phyloP scores from a whole-genome alignment of 2,113 vertebrate genomes.

The Perognathus longimembris region DNA sequence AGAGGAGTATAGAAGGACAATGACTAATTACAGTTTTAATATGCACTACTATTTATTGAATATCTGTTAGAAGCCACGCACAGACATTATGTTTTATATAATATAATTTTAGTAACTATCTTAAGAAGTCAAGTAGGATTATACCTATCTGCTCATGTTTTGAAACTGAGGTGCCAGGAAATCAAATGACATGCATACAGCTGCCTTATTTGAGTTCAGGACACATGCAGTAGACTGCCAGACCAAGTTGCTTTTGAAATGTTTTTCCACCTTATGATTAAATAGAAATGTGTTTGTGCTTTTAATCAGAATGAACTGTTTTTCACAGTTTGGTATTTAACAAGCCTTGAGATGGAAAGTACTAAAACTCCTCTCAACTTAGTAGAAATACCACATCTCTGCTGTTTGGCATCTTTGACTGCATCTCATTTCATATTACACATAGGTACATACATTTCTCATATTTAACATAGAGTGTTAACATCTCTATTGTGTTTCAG shows the following conservation, averaged over 20 bases:
- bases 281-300: conserved; percentile 7
- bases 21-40: not conserved
- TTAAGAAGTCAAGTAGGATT: not conserved
- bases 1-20: conserved; percentile 17
- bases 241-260: not conserved
- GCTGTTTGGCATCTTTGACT: not conserved
- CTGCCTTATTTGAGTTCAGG: not conserved
- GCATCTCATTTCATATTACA: not conserved
- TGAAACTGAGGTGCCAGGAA: conserved; percentile 5
- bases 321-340: conserved; percentile 38
- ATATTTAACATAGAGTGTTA: not conserved
- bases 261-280: not conserved
- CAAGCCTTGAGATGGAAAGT: not conserved
- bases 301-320: conserved; percentile 31
- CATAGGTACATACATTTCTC: not conserved
- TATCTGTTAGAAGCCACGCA: not conserved
- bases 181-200: not conserved
- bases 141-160: not conserved
- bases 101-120: conserved; percentile 31
- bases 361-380: not conserved
- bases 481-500: not conserved
- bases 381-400: not conserved
- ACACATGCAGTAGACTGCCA: not conserved
- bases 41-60: conserved; percentile 24
- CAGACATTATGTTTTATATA: conserved; percentile 20